Evolutionary conservation across 1,140 invertebrate species (phyloP).

Genomic region (Colletes latitarsis): DNA sequence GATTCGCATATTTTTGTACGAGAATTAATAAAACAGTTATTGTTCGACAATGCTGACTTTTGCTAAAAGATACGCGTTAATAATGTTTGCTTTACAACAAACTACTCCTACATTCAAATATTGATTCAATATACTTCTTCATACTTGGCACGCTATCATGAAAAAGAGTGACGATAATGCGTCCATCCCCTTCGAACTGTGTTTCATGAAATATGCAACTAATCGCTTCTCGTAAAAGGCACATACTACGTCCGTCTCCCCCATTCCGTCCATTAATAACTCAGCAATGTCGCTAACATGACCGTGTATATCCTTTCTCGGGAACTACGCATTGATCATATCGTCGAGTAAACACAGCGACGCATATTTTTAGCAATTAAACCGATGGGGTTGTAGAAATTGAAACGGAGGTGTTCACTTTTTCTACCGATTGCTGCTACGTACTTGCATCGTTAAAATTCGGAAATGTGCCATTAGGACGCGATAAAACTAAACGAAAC

Average conservation of each 20-base stretch:
- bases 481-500: too few relatives aligned
- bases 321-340: neutral
- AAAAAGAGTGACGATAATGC: conserved; percentile 61
- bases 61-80: too few relatives aligned
- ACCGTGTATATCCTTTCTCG: conserved; percentile 28
- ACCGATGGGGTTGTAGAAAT: neutral
- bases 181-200: conserved; percentile 51
- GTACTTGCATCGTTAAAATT: too few relatives aligned
- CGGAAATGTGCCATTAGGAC: too few relatives aligned
- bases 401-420: neutral
- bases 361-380: neutral
- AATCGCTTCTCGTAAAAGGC: conserved; percentile 61
- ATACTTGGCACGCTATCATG: conserved; percentile 57
- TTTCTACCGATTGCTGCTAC: too few relatives aligned
- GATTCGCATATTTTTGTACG: too few relatives aligned
- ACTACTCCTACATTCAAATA: conserved; percentile 58
- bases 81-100: neutral
- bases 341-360: neutral
- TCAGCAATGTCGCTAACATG: conserved; percentile 35
- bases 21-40: too few relatives aligned
- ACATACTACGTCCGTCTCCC: conserved; percentile 35
- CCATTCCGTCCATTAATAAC: conserved; percentile 40
- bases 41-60: too few relatives aligned
- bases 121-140: conserved; percentile 68
- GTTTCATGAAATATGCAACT: conserved; percentile 69